A percentile compares a stretch with the other conserved stretches of the same genome.
These are phyloP conservation scores for Pentalonia nigronervosa DNA, from an alignment of 1,140 invertebrate genomes.

Conservation along the genomic window DNA sequence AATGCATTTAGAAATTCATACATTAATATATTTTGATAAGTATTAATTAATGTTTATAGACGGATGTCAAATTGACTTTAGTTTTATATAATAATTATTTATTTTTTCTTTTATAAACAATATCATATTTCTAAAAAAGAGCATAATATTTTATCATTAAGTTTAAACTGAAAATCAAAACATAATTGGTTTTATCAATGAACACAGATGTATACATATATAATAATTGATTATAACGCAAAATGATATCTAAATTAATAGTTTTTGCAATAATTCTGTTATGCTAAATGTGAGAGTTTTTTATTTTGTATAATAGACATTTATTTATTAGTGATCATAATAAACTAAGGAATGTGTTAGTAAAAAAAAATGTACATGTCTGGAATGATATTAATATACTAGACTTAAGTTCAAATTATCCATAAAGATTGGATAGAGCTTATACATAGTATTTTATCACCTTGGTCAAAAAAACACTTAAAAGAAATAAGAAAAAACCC, in stretches of 20 bases:
- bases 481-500: not conserved
- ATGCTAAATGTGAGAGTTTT: not conserved
- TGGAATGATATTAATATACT: conserved; percentile 29
- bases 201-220: not conserved
- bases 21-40: conserved; percentile 17
- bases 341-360: conserved; percentile 35
- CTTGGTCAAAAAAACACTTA: not conserved
- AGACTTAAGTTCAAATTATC: not conserved
- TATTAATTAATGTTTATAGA: conserved; percentile 26
- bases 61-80: conserved; percentile 49
- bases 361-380: not conserved
- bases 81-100: conserved; percentile 29
- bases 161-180: not conserved
- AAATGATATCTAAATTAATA: not conserved
- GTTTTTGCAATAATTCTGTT: conserved; percentile 17
- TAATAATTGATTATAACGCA: not conserved
- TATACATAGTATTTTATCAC: not conserved
- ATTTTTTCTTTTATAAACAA: not conserved
- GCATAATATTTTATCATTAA: not conserved
- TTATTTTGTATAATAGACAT: not conserved
- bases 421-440: not conserved
- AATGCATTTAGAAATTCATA: conserved; percentile 25
- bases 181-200: not conserved
- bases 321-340: not conserved
- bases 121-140: conserved; percentile 6